Evolutionary conservation across 2,888 invertebrate species (phyloP).

Genomic region (Poecilobothrus nobilitatus): DNA sequence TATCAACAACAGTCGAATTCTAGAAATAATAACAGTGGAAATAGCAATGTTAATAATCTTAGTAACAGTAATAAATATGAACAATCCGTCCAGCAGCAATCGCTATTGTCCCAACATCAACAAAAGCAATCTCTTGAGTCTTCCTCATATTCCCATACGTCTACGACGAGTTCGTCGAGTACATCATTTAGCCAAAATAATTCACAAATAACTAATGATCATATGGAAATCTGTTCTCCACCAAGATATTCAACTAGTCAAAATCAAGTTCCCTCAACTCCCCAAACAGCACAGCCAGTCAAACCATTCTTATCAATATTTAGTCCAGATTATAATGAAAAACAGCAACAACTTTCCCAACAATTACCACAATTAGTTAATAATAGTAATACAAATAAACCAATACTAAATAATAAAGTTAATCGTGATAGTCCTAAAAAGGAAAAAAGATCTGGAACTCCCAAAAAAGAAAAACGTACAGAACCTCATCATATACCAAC

Average conservation of each 20-base stretch:
- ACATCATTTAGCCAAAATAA: constrained; percentile 19
- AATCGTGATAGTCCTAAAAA: constrained; percentile 39
- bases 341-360: constrained; percentile 27
- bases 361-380: constrained; percentile 14
- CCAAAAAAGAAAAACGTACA: constrained; percentile 33
- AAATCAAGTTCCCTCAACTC: constrained; percentile 22
- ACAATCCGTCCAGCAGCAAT: constrained; percentile 26
- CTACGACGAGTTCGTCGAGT: constrained; percentile 22
- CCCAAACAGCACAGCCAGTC: constrained; percentile 23
- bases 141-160: constrained; percentile 23
- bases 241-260: constrained; percentile 26
- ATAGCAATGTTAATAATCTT: constrained; percentile 17
- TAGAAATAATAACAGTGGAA: constrained; percentile 13
- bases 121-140: constrained; percentile 25
- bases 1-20: constrained; percentile 12
- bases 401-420: constrained; percentile 25
- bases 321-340: constrained; percentile 43
- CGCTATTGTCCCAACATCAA: constrained; percentile 28
- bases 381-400: constrained; percentile 21
- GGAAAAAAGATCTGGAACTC: constrained; percentile 28
- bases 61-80: constrained; percentile 33
- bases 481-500: not conserved
- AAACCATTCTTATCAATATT: constrained; percentile 34
- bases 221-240: constrained; percentile 29
- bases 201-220: constrained; percentile 20